Percentiles rank a stretch among this genome's conserved stretches.
These are phyloP conservation scores for Tetanocera ferruginea DNA, from an alignment of 2,888 invertebrate genomes.

Conservation along the genomic window DNA sequence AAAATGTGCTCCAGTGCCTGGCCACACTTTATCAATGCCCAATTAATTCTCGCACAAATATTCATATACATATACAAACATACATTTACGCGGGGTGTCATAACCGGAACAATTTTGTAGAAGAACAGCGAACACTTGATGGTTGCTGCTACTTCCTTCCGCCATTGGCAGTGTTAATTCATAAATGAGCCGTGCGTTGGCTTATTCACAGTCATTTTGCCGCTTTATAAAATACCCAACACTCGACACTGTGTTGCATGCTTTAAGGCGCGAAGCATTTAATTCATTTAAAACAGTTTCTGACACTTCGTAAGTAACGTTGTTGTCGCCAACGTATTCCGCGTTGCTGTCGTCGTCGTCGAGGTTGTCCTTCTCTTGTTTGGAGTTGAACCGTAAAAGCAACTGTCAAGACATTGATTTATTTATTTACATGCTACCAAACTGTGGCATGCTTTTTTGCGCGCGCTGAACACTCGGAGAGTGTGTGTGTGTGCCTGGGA, in stretches of 20 bases:
- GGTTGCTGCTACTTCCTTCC: not conserved
- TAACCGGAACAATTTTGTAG: constrained; percentile 25
- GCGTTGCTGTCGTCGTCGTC: constrained; percentile 3
- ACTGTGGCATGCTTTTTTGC: constrained; percentile 16
- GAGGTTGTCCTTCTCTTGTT: constrained; percentile 6
- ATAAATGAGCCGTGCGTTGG: constrained; percentile 14
- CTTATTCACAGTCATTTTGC: not conserved
- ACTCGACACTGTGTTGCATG: constrained; percentile 1
- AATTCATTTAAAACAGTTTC: constrained; percentile 38
- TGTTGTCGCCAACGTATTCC: not conserved
- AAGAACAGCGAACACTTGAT: not conserved
- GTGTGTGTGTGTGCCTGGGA: not conserved
- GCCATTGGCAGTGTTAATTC: not conserved
- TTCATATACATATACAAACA: constrained; percentile 10
- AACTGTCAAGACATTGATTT: constrained; percentile 41
- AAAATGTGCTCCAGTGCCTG: not conserved
- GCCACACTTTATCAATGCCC: not conserved
- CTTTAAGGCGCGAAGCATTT: constrained; percentile 37
- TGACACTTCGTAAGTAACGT: constrained; percentile 24
- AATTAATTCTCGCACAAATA: constrained; percentile 1
- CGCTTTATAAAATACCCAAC: not conserved
- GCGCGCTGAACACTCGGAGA: not conserved
- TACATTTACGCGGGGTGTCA: constrained; percentile 26
- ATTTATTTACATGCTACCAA: constrained; percentile 30
- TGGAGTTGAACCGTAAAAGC: constrained; percentile 31